Evolutionary conservation across 2,797 vertebrate genomes (phyloP), one percentile per base, ranked within the genome.

Genomic region (Diglossa cyanea): DNA sequence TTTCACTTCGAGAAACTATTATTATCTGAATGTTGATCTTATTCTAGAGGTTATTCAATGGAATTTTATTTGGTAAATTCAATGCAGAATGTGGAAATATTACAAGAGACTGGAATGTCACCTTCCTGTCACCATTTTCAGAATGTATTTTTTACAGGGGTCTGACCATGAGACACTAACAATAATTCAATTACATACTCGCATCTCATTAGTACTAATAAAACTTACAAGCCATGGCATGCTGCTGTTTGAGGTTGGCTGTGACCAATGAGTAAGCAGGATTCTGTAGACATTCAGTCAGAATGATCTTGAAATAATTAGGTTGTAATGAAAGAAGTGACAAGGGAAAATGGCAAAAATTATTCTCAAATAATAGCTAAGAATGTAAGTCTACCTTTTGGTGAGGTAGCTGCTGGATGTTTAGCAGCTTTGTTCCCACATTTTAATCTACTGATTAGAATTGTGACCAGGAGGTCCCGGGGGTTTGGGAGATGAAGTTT

Each of bases 121-220:
- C 40, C 57, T 85, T 76, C 35, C 45, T 88, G 42, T 86, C 72
- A 71, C 9, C 17, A 37, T 92, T 90, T 94, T 87, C 63, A 63
- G 57, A 82, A 89, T 0, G 0, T 35, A 24, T 85, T 93, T 92
- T 72, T 91, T 55, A 63, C 40, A 57, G 31, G 3, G 7, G 4
- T 81, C 28, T 77, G 79, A 74, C 68, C 11, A 1, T 61, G 71
- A 84, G 63, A 73, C 53, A 50, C 24, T 76, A 76, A 75, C 51
- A 90, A 35, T 94, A 93, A 82, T 94, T 92, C 67, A 92, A 3
- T 87, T 74, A 30, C 53, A 37, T 79, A 47, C 39, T 90, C 88
- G 63, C 25, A 25, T 95, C 71, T 88, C 67, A 89, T 88, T 96
- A 95, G 83, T 83, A 53, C 37, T 61, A 79, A 83, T 55, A 74